A percentile compares a stretch with the other conserved stretches of the same genome.
Conservation (phyloP, 2,113 vertebrate species). For the Spermophilus dauricus region DNA sequence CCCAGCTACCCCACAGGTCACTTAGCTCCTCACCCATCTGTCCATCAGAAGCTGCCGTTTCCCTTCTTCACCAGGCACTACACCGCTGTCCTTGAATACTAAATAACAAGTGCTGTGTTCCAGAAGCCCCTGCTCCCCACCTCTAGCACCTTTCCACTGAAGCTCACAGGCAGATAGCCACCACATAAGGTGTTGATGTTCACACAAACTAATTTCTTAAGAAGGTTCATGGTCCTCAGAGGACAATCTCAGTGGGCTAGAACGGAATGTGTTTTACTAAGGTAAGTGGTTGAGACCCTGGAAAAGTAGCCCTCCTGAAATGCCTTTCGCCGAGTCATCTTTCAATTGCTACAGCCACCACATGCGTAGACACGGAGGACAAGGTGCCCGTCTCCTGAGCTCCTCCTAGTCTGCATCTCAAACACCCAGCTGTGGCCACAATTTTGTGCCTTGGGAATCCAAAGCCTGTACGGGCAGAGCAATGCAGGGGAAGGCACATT, state of each 20-base stretch:
- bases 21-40: not conserved
- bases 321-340: not conserved
- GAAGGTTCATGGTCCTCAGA: not conserved
- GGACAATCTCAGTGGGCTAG: not conserved
- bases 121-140: fast-evolving
- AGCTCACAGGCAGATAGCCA: not conserved
- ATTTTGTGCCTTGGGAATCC: not conserved
- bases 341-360: not conserved
- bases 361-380: not conserved
- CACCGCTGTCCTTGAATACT: not conserved
- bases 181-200: not conserved
- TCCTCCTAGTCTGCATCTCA: not conserved
- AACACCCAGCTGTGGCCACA: fast-evolving
- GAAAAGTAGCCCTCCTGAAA: not conserved
- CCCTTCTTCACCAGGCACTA: not conserved
- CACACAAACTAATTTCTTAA: not conserved
- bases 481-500: not conserved
- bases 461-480: not conserved
- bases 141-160: not conserved
- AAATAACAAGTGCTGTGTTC: not conserved
- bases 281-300: not conserved
- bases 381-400: not conserved
- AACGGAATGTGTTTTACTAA: not conserved
- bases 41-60: not conserved
- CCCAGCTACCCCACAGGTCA: not conserved